Conservation (phyloP, 23 tunicate genomes). For the Styela clava region DNA sequence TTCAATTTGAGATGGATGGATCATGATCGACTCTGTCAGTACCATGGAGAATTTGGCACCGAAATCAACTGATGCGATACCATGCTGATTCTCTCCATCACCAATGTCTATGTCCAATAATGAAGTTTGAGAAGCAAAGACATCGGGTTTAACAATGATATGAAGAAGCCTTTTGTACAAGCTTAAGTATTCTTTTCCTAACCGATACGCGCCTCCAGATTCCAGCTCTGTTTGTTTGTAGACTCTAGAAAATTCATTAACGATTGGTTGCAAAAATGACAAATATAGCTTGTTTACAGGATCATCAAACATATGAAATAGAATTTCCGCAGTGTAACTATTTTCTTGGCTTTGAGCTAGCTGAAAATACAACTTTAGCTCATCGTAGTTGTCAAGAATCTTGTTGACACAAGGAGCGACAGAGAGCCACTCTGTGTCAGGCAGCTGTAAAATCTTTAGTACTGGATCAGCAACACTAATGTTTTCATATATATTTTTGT, state of each 20-base stretch:
- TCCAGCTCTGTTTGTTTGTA: conserved; percentile 28
- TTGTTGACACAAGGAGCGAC: conserved; percentile 12
- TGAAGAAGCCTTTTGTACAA: conserved; percentile 10
- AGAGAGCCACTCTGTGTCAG: conserved; percentile 36
- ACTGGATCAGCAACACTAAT: conserved; percentile 25
- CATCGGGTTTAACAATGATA: conserved; percentile 16
- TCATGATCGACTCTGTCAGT: neutral
- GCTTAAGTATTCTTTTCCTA: conserved; percentile 9
- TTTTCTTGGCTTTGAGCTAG: conserved; percentile 22
- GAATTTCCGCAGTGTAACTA: conserved; percentile 45
- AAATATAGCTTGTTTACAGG: conserved; percentile 24
- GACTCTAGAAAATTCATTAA: conserved; percentile 30
- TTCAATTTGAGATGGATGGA: conserved; percentile 6
- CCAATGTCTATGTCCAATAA: conserved; percentile 5
- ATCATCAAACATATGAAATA: conserved; percentile 40
- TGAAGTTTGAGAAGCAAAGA: neutral
- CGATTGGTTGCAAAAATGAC: conserved; percentile 38
- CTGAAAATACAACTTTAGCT: conserved; percentile 41
- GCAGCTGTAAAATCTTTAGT: conserved; percentile 18
- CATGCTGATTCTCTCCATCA: conserved; percentile 3
- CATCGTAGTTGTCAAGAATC: conserved; percentile 30
- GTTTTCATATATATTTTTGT: conserved; percentile 26
- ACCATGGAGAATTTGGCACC: conserved; percentile 22
- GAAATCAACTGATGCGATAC: neutral
- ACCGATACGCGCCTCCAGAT: neutral